Conservation (phyloP, 2,113 vertebrate species). For the Silurus glanis region DNA sequence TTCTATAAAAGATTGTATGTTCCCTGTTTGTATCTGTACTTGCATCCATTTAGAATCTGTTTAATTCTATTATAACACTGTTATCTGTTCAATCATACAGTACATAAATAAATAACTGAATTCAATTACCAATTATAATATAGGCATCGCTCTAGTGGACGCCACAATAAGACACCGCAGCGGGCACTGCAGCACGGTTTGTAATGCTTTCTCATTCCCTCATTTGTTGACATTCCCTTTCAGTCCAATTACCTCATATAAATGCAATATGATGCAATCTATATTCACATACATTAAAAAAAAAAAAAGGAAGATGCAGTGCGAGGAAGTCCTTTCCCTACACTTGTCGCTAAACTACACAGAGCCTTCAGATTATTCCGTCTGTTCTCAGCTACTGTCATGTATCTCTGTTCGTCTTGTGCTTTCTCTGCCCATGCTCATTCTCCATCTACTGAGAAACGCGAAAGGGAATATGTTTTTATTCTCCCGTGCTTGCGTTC, state of each 20-base stretch:
- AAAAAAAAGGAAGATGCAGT: slow-evolving; percentile 43
- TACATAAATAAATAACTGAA: background rate
- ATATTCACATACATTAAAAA: slow-evolving; percentile 8
- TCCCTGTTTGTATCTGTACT: background rate
- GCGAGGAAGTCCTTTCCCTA: slow-evolving; percentile 49
- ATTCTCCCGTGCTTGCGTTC: slow-evolving; percentile 38
- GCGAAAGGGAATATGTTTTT: slow-evolving; percentile 43
- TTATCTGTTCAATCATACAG: background rate
- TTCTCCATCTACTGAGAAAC: slow-evolving; percentile 31
- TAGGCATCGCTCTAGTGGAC: background rate
- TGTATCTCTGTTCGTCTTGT: slow-evolving; percentile 58
- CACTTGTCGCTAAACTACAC: slow-evolving; percentile 54
- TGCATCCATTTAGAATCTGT: background rate
- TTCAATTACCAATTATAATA: background rate
- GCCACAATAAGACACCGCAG: background rate
- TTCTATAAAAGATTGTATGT: no score
- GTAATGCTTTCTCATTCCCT: background rate
- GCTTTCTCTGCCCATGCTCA: slow-evolving; percentile 41
- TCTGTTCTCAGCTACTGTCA: slow-evolving; percentile 59
- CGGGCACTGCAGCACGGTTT: background rate
- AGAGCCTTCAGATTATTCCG: slow-evolving; percentile 60
- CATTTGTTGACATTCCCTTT: slow-evolving; percentile 12
- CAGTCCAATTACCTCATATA: slow-evolving; percentile 46
- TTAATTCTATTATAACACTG: background rate
- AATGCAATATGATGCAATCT: slow-evolving; percentile 51